Percentiles rank a stretch among this genome's conserved stretches.
These are phyloP conservation scores for Propithecus coquereli DNA, from an alignment of 2,113 vertebrate genomes.

Conservation along the genomic window DNA sequence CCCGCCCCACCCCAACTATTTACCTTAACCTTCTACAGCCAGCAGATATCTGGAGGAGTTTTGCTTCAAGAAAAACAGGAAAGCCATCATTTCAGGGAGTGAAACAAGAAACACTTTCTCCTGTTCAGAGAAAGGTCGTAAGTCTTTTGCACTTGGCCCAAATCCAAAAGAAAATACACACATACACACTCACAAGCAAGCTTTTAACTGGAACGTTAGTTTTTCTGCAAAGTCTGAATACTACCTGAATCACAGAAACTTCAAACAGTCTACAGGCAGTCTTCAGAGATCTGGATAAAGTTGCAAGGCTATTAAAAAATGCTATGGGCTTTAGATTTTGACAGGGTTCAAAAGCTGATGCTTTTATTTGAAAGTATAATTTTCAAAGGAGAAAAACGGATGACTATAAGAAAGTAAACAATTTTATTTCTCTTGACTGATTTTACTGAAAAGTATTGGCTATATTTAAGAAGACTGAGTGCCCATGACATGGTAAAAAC, in stretches of 20 bases:
- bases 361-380: conserved; percentile 49
- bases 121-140: conserved; percentile 30
- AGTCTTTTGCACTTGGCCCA: conserved; percentile 23
- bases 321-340: conserved; percentile 39
- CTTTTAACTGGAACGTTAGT: conserved; percentile 39
- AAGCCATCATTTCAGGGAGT: neutral
- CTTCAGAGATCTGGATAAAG: conserved; percentile 50
- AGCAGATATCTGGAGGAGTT: neutral
- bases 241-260: conserved; percentile 48
- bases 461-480: neutral
- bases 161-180: conserved; percentile 47
- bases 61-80: neutral
- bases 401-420: conserved; percentile 45
- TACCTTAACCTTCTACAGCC: neutral
- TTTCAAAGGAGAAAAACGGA: conserved; percentile 14
- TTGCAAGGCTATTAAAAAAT: conserved; percentile 40
- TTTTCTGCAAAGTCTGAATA: conserved; percentile 38
- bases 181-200: conserved; percentile 11
- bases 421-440: conserved; percentile 18
- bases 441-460: neutral
- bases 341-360: conserved; percentile 50
- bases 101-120: conserved; percentile 31
- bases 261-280: conserved; percentile 14
- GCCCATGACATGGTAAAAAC: neutral
- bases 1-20: neutral